Evolutionary conservation across 2,888 invertebrate species (phyloP).

Genomic region (Drosophila trichaetosa): DNA sequence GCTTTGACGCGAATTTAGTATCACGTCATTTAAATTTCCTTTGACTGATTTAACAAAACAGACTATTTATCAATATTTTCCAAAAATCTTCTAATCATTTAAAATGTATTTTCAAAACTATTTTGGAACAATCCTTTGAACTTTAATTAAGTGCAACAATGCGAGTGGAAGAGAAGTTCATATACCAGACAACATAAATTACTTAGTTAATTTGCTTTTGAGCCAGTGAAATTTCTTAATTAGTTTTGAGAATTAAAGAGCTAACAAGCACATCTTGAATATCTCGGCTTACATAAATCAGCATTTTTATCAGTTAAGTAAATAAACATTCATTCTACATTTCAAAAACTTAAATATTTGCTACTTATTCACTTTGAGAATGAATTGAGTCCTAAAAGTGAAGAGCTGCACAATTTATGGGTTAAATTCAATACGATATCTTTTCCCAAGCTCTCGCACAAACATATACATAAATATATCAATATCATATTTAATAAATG

Average conservation of each 20-base stretch:
- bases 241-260: neutral
- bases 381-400: slow-evolving; percentile 33
- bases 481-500: slow-evolving; percentile 72
- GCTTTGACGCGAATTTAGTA: slow-evolving; percentile 13
- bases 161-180: neutral
- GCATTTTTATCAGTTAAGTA: neutral
- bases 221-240: neutral
- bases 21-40: slow-evolving; percentile 5
- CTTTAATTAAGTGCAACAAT: neutral
- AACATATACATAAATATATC: slow-evolving; percentile 68
- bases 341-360: neutral
- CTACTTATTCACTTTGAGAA: neutral
- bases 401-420: slow-evolving; percentile 21
- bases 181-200: neutral
- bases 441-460: slow-evolving; percentile 1
- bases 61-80: neutral
- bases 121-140: neutral
- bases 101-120: neutral
- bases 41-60: neutral
- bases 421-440: slow-evolving; percentile 6
- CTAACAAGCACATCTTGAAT: neutral
- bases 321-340: neutral
- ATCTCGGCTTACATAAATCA: neutral
- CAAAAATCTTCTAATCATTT: neutral
- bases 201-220: neutral